Evolutionary conservation across 2,888 invertebrate species (phyloP).

Genomic region (Eristalis arbustorum): DNA sequence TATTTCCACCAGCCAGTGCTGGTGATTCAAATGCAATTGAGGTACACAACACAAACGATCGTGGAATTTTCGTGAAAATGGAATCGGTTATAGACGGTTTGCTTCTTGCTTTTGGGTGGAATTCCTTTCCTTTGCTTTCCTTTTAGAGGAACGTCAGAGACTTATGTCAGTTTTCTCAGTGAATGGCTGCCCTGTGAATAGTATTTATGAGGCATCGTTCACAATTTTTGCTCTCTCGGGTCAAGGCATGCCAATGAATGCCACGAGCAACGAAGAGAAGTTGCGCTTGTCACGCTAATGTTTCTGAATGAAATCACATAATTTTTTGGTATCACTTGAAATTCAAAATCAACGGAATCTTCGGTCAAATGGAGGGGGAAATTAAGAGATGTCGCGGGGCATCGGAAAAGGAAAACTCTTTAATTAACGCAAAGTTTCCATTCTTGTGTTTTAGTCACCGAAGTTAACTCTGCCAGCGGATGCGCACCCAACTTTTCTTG

Average conservation of each 20-base stretch:
- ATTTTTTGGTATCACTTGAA: neutral
- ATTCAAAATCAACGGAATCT: conserved; percentile 6
- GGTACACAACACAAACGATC: conserved; percentile 37
- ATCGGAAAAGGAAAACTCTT: neutral
- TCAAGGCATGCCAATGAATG: neutral
- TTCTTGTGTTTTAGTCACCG: conserved; percentile 3
- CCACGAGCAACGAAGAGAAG: no score
- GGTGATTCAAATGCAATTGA: conserved; percentile 45
- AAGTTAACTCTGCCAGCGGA: conserved; percentile 1
- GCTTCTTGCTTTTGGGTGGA: neutral
- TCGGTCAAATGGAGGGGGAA: neutral
- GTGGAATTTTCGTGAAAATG: conserved; percentile 25
- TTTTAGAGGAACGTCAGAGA: conserved; percentile 36
- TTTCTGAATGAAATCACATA: neutral
- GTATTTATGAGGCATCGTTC: conserved; percentile 1
- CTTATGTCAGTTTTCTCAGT: conserved; percentile 20
- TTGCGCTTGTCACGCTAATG: no score
- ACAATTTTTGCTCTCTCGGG: neutral
- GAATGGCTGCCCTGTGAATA: conserved; percentile 34
- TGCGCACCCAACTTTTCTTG: neutral
- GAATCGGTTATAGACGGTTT: conserved; percentile 14
- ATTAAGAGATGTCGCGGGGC: neutral
- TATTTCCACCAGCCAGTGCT: conserved; percentile 13
- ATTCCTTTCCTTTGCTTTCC: neutral
- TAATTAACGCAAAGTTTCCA: conserved; percentile 11